phyloP scores from a whole-genome alignment of 2,113 vertebrate species.

The Fukomys damarensis region DNA sequence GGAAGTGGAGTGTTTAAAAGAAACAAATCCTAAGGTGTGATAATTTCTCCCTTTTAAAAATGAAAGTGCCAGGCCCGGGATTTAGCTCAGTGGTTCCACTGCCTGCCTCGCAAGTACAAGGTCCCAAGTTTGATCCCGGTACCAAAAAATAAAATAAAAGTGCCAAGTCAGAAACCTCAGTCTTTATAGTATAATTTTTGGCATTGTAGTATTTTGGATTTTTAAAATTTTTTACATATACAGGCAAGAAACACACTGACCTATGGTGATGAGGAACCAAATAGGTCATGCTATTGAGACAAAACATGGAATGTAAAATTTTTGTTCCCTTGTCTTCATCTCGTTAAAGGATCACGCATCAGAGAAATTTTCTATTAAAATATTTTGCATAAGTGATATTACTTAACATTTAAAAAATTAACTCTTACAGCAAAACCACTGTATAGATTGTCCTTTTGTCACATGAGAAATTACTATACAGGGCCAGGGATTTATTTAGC shows the following conservation, averaged over 20 bases:
- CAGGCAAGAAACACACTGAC: neutral
- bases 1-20: neutral
- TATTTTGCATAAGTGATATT: conserved; percentile 21
- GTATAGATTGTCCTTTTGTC: neutral
- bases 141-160: conserved; percentile 40
- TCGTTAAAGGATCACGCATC: neutral
- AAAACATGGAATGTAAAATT: neutral
- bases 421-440: neutral
- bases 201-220: neutral
- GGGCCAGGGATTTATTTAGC: too few relatives aligned
- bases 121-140: too few relatives aligned
- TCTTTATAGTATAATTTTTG: conserved; percentile 27
- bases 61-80: neutral
- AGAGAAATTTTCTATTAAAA: conserved; percentile 18
- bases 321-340: neutral
- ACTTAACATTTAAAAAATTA: neutral
- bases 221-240: neutral
- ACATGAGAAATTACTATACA: neutral
- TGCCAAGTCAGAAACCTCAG: neutral
- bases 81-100: too few relatives aligned
- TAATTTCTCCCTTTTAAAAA: neutral
- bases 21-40: neutral
- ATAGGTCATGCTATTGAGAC: neutral
- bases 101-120: too few relatives aligned
- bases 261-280: neutral